A percentile compares a stretch with the other conserved stretches of the same genome.
Conservation (phyloP, 2,113 vertebrate genomes). For the Trematocara marginatum region DNA sequence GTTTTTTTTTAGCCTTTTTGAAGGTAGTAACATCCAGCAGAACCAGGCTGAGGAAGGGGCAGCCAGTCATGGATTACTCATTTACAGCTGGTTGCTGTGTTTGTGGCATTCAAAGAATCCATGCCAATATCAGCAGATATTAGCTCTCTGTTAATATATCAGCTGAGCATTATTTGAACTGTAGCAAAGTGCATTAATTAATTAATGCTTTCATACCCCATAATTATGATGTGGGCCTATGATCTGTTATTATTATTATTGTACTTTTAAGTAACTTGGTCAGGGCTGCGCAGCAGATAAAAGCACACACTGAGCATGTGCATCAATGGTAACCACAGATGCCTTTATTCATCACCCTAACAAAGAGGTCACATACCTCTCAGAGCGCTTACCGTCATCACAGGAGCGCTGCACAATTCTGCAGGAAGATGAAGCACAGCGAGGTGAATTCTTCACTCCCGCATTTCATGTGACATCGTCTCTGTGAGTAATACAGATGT, state of each 20-base stretch:
- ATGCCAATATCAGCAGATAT: neutral
- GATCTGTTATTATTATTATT: neutral
- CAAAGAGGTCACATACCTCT: neutral
- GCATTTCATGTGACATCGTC: neutral
- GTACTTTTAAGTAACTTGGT: neutral
- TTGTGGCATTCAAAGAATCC: neutral
- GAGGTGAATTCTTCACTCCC: neutral
- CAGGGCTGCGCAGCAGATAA: neutral
- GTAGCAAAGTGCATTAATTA: neutral
- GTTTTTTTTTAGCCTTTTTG: neutral
- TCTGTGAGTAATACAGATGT: neutral
- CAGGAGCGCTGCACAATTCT: neutral
- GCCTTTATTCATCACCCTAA: neutral
- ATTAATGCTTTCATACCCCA: neutral
- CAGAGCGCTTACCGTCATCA: neutral
- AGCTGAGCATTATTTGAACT: neutral
- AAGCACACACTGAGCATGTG: neutral
- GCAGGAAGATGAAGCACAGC: neutral
- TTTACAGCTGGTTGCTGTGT: neutral
- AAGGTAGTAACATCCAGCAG: neutral
- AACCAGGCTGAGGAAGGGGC: neutral
- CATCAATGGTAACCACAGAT: neutral
- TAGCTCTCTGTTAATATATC: neutral
- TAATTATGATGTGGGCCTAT: neutral
- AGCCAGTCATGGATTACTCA: neutral